phyloP scores from a whole-genome alignment of 2,113 vertebrate genomes.

The Quiscalus mexicanus region DNA sequence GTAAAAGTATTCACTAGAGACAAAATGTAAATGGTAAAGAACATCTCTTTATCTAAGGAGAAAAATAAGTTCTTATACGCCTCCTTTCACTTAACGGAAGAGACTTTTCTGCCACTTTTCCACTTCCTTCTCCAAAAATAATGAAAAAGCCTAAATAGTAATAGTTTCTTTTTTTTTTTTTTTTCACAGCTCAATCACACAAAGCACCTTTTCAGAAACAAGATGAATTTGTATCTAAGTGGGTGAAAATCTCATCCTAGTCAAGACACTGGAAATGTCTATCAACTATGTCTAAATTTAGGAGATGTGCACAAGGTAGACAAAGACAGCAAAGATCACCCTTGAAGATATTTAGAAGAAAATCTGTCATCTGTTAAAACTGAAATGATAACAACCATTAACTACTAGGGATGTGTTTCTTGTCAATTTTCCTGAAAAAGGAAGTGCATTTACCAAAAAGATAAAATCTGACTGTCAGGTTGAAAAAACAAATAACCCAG shows the following conservation, averaged over 20 bases:
- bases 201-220: not conserved
- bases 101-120: not conserved
- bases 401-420: conserved; percentile 30
- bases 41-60: not conserved
- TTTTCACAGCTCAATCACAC: not conserved
- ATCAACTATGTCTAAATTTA: conserved; percentile 46
- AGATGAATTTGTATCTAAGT: not conserved
- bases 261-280: not conserved
- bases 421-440: conserved; percentile 66
- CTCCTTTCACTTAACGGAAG: not conserved
- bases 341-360: conserved; percentile 66
- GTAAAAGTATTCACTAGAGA: not conserved
- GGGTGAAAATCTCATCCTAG: not conserved
- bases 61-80: not conserved
- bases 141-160: not conserved
- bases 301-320: conserved; percentile 16
- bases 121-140: not conserved
- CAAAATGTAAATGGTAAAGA: not conserved
- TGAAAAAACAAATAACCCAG: not conserved
- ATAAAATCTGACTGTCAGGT: conserved; percentile 65
- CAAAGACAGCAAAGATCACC: conserved; percentile 49
- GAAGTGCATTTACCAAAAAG: conserved; percentile 65
- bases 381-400: conserved; percentile 67
- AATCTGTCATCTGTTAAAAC: conserved; percentile 71
- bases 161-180: not conserved